Evolutionary conservation across 2,797 vertebrate species (phyloP), one percentile per base, ranked within the genome.

Genomic region (Adrianichthys oophorus): DNA sequence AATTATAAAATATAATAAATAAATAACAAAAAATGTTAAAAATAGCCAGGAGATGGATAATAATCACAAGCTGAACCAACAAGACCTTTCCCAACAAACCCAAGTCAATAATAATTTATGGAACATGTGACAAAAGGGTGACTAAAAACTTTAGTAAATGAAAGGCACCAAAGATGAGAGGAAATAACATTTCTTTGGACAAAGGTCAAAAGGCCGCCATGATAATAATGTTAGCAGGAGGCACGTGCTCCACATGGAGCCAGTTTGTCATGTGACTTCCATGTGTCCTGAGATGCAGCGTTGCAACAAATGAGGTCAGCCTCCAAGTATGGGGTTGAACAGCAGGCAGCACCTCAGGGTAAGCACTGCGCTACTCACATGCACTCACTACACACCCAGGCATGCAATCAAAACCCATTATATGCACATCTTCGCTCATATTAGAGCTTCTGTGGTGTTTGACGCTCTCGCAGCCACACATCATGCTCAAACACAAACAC

Each of bases 271-370:
- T 73, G 78, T 85, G 85, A 88, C 80, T 56, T 77, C 65, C 76
- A 66, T 70, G 71, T 78, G 82, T 82, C 80, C 74, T 17, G 70
- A 63, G 73, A 72, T 68, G 60, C 74, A 68, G 61, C 13, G 72
- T 62, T 64, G 78, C 75, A 82, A 75, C 80, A 79, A 85, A 87
- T 80, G 74, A 87, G 83, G 81, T 89, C 83, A 89, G 80, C 73
- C 84, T 82, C 63, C 83, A 87, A 80, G 86, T 88, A 82, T 69
- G 67, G 56, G 52, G 54, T 48, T 24, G 49, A 85, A 81, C 82
- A 86, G 79, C 79, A 84, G 86, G 85, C 79, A 72, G 78, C 0
- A 70, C 82, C 80, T 67, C 53, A 41, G 80, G 80, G 78, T 4
- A 55, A 59, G 51, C 56, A 24, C 70, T 42, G 53, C 45, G 41